Base-by-base conservation (phyloP, 2,113 vertebrate genomes). In the Crotalus viridis region DNA sequence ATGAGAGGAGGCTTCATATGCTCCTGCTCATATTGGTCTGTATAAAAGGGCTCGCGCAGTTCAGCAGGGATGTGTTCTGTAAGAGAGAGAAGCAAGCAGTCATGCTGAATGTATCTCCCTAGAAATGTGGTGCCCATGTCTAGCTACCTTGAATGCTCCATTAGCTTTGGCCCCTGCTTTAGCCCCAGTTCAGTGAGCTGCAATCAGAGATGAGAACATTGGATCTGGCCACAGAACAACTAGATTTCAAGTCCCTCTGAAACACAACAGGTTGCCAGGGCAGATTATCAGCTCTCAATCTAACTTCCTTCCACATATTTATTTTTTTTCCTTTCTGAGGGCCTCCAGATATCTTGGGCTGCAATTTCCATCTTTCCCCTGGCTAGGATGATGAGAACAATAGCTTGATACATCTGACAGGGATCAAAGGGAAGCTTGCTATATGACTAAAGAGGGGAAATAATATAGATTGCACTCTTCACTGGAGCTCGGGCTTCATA, bases 11-110 rank as follows among this genome's bases (percentile, higher is more conserved):
- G 99, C 97, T 99, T 99, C 92, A 99, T 97, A 92, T 99, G 99
- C 95, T 99, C 99, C 97, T 99, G 99, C 69, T 99, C 98, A 46
- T 99, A 99, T 97, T 99, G 99, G 97, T 99, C 99, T 0, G 98
- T 98, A 97, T 99, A 99, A 97, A 99, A 99, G 22, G 98, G 98
- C 86, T 99, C 98, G 92, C 98, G 98, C 93, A 99, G 98, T 97
- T 99, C 99, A 81, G 97, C 96, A 1, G 99, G 98, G 90, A 99
- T 98, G 15, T 98, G 98, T 91, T 99, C 99, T 98, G 94, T 3
- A 89, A 13, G 52, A 39, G 33, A 24, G 22, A 59, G 13, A 52
- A 15, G 28, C 22, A 55, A 9, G 43, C 2, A 43, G 55, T 43
- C 56, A 87, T 3, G 1, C n/a, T 61, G 54, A 46, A 86, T 22